Evolutionary conservation across 2,888 invertebrate species (phyloP).

Genomic region (Epiperipatus broadwayi): DNA sequence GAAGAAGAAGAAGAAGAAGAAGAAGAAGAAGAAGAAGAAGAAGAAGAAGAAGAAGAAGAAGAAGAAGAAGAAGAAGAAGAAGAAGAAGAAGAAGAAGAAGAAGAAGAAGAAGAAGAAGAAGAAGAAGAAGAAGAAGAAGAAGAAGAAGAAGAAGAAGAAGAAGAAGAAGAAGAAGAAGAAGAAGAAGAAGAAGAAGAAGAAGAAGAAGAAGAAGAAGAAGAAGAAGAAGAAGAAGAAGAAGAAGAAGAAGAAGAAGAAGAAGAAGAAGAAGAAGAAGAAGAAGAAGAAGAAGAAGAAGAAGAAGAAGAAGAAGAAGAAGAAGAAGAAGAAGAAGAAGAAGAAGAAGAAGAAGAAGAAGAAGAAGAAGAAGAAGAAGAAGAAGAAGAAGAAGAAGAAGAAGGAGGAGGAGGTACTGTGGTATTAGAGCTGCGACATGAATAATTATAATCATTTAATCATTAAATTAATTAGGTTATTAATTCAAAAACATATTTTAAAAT

Average conservation of each 20-base stretch:
- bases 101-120: conserved; percentile 9
- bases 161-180: conserved; percentile 9
- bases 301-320: conserved; percentile 9
- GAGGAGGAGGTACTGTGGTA: too few species aligned
- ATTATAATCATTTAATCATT: too few species aligned
- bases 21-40: conserved; percentile 9
- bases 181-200: conserved; percentile 9
- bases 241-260: conserved; percentile 9
- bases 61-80: conserved; percentile 9
- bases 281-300: conserved; percentile 9
- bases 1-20: conserved; percentile 9
- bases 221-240: conserved; percentile 9
- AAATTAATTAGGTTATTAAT: too few species aligned
- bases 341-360: conserved; percentile 9
- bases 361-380: conserved; percentile 9
- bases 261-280: conserved; percentile 9
- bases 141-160: conserved; percentile 9
- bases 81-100: conserved; percentile 9
- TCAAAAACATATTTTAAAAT: too few species aligned
- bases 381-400: conserved; percentile 9
- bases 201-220: conserved; percentile 9
- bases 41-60: conserved; percentile 9
- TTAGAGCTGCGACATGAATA: too few species aligned
- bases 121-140: conserved; percentile 9
- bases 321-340: conserved; percentile 9